Base-by-base conservation (phyloP, 2,797 vertebrate genomes). In the Graptemys geographica region DNA sequence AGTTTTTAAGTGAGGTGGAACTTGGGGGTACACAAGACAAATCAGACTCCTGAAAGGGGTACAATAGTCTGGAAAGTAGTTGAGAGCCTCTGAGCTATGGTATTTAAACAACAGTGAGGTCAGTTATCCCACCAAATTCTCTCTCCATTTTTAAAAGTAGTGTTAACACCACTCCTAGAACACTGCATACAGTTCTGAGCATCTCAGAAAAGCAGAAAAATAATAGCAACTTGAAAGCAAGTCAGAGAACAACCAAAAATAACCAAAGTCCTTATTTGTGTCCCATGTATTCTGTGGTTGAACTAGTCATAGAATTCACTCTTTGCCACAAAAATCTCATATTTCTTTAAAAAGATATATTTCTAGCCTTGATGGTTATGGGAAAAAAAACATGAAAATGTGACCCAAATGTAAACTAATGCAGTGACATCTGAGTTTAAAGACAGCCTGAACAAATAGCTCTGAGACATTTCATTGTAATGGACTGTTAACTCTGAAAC, bases 381-480 rank as follows among this genome's bases (percentile, higher is more conserved):
- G 10, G 90, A 8, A 84, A 95, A 72, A 81, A 95, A 95, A 79
- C n/a, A 76, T 41, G 56, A 96, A 95, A 94, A 12, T 44, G n/a
- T 78, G 72, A 90, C 5, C 4, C 86, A 86, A 87, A 65, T 79
- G 44, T 83, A 62, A 86, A 76, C 65, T 84, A 81, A 62, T 95
- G 57, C 80, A 74, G 90, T 1, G 1, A n/a, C 15, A 81, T n/a
- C 59, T 84, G 52, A 95, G 72, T 87, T 49, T 72, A 49, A 95
- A 94, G 90, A 94, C 83, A 90, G 53, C 47, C 90, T 92, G 49
- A 95, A 91, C 49, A 86, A 90, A 21, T 28, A 84, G 33, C 81
- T 92, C 87, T 76, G 91, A 72, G 28, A 87, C 25, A n/a, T 16
- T 86, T 86, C 79, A 81, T 2, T 83, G 44, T 52, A 79, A 72